Conservation (phyloP, 2,113 vertebrate genomes). For the Thryonomys swinderianus region DNA sequence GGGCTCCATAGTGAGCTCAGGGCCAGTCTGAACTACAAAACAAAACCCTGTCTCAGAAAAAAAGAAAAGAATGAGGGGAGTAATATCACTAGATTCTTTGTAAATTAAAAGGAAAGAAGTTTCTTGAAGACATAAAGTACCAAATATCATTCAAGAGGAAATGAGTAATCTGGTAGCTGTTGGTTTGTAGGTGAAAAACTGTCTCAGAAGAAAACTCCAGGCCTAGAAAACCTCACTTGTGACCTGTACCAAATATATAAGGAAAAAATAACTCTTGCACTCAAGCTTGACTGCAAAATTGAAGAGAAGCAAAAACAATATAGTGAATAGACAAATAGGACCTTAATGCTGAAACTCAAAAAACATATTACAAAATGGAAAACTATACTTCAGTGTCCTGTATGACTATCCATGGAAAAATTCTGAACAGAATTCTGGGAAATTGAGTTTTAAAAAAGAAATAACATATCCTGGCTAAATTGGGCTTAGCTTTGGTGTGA, state of each 20-base stretch:
- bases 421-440: background rate
- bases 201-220: background rate
- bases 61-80: too few species aligned
- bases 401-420: background rate
- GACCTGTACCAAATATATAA: background rate
- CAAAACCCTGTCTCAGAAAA: too few species aligned
- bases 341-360: background rate
- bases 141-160: background rate
- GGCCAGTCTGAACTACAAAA: too few species aligned
- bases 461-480: background rate
- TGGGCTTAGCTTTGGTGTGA: background rate
- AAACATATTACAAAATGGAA: background rate
- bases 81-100: background rate
- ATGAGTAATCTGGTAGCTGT: background rate
- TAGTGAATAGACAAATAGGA: background rate
- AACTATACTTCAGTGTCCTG: background rate
- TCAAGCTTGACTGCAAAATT: background rate
- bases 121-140: background rate
- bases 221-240: background rate
- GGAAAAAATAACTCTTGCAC: background rate
- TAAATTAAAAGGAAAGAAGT: background rate
- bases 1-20: too few species aligned
- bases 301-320: background rate
- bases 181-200: background rate
- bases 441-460: background rate